Percentiles rank a stretch among this genome's conserved stretches.
phyloP scores from a whole-genome alignment of 2,113 vertebrate species.

The Arothron firmamentum region DNA sequence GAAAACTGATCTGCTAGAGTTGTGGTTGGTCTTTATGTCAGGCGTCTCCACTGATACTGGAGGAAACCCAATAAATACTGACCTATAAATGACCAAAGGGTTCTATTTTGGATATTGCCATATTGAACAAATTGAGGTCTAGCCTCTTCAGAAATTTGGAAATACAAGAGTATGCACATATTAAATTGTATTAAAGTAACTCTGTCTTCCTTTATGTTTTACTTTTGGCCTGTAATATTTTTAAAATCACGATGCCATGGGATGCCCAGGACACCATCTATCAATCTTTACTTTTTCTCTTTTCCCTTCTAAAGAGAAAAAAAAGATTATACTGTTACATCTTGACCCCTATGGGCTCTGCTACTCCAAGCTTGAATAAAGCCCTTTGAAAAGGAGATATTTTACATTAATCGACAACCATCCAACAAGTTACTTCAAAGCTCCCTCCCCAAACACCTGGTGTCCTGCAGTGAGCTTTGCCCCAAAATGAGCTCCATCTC shows the following conservation, averaged over 20 bases:
- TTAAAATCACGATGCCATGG: conserved; percentile 19
- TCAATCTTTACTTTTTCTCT: conserved; percentile 31
- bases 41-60: conserved; percentile 45
- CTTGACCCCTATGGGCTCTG: conserved; percentile 63
- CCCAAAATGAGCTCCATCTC: conserved; percentile 63
- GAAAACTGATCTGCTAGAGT: conserved; percentile 52
- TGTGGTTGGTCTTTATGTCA: conserved; percentile 14
- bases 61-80: conserved; percentile 52
- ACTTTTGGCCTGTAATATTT: conserved; percentile 5
- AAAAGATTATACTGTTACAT: conserved; percentile 64
- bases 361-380: conserved; percentile 72
- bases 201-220: conserved; percentile 9
- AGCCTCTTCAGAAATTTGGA: conserved; percentile 11
- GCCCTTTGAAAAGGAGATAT: conserved; percentile 73
- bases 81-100: conserved; percentile 43
- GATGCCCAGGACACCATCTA: conserved; percentile 40
- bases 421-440: conserved; percentile 80
- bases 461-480: conserved; percentile 68
- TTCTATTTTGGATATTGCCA: conserved; percentile 17
- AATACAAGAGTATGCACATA: background rate
- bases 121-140: background rate
- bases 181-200: conserved; percentile 31
- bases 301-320: conserved; percentile 47
- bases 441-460: conserved; percentile 69
- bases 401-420: conserved; percentile 79